These are phyloP conservation scores for Styela clava DNA, from an alignment of 23 tunicate genomes.

Conservation along the genomic window DNA sequence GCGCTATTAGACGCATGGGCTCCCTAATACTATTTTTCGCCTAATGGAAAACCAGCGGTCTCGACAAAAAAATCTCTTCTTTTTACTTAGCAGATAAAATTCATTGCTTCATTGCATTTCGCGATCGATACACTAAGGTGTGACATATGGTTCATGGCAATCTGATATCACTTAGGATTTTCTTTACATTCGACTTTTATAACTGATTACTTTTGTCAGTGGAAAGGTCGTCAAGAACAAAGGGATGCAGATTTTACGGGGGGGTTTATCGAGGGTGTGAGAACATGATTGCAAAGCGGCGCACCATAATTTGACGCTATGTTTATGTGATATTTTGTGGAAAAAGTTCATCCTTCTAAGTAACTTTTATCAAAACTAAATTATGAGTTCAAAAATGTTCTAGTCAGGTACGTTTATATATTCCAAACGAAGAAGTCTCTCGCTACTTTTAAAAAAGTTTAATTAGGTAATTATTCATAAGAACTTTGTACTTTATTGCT, in stretches of 20 bases:
- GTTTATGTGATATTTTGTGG: too few species aligned
- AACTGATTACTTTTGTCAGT: not conserved
- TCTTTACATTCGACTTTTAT: not conserved
- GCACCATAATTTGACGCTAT: too few species aligned
- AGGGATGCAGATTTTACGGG: not conserved
- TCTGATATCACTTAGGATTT: not conserved
- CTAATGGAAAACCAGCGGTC: not conserved
- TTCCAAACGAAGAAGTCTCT: too few species aligned
- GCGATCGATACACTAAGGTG: not conserved
- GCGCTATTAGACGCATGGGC: not conserved
- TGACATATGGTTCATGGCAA: not conserved
- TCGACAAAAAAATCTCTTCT: not conserved
- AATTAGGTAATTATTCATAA: too few species aligned
- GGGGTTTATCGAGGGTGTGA: too few species aligned
- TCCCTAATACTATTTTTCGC: not conserved
- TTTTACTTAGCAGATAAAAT: not conserved
- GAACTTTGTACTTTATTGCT: too few species aligned
- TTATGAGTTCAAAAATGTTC: too few species aligned
- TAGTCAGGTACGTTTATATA: too few species aligned
- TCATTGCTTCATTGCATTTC: not conserved
- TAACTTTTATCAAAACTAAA: too few species aligned
- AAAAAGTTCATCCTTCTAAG: too few species aligned
- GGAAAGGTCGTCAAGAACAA: not conserved
- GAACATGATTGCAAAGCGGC: too few species aligned
- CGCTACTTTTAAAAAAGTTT: too few species aligned